phyloP scores from a whole-genome alignment of 2,888 invertebrate species.

The Thymelicus acteon region DNA sequence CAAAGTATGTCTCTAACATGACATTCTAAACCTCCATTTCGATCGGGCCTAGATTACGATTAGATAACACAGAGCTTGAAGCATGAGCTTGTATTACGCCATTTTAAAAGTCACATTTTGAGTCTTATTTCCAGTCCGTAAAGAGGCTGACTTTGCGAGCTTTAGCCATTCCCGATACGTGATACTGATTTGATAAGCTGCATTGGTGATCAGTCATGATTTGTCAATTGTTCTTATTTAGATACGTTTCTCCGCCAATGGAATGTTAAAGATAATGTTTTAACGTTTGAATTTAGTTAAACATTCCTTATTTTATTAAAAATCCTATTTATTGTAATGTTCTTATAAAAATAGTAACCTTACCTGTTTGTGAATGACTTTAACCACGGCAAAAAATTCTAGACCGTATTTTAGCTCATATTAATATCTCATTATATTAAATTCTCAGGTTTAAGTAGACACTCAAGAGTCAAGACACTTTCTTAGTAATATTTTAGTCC shows the following conservation, averaged over 20 bases:
- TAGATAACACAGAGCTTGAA: conserved; percentile 20
- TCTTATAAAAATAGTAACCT: no score
- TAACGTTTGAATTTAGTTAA: neutral
- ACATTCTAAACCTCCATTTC: conserved; percentile 21
- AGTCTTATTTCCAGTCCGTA: conserved; percentile 1
- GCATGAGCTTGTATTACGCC: conserved; percentile 10
- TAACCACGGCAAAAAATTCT: no score
- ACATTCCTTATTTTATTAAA: no score
- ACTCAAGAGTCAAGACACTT: no score
- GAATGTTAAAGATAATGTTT: conserved; percentile 1
- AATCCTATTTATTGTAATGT: no score
- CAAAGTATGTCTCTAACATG: conserved; percentile 6
- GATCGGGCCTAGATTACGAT: conserved; percentile 25
- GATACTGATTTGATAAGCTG: conserved; percentile 26
- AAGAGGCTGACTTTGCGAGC: neutral
- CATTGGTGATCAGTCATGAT: conserved; percentile 24
- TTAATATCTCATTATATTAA: no score
- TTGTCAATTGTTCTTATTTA: conserved; percentile 26
- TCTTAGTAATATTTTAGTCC: no score
- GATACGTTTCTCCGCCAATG: conserved; percentile 1
- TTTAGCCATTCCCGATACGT: neutral
- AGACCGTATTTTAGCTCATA: no score
- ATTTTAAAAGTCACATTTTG: neutral
- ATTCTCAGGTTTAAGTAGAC: no score
- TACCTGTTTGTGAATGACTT: no score